phyloP scores from a whole-genome alignment of 2,888 invertebrate genomes.

The Heliconius ismenius region DNA sequence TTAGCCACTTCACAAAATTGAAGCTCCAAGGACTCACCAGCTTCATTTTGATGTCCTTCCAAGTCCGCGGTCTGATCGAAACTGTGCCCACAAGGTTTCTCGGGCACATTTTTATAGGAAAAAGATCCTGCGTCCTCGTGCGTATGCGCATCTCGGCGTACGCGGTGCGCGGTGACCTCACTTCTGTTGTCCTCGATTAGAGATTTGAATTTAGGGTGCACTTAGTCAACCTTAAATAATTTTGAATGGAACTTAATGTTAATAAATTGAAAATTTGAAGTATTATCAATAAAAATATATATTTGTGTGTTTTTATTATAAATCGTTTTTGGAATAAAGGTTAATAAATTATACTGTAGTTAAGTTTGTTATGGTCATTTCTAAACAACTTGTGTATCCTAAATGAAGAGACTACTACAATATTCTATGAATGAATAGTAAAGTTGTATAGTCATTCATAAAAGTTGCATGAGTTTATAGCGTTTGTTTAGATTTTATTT shows the following conservation, averaged over 20 bases:
- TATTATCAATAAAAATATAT: slow-evolving; percentile 2
- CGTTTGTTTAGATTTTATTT: slow-evolving; percentile 50
- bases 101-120: slow-evolving; percentile 71
- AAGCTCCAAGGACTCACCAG: slow-evolving; percentile 75
- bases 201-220: slow-evolving; percentile 44
- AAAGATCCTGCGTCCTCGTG: slow-evolving; percentile 67
- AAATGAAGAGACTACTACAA: slow-evolving; percentile 1
- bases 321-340: neutral
- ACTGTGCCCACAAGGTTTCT: slow-evolving; percentile 70
- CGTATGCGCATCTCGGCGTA: slow-evolving; percentile 52
- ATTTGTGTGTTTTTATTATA: slow-evolving; percentile 3
- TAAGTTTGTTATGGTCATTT: neutral
- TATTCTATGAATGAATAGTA: slow-evolving; percentile 39
- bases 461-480: slow-evolving; percentile 51
- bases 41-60: slow-evolving; percentile 77
- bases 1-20: slow-evolving; percentile 52
- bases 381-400: neutral
- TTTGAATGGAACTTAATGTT: slow-evolving; percentile 26
- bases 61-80: slow-evolving; percentile 61
- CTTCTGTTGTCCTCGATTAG: slow-evolving; percentile 47
- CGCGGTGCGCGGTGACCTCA: slow-evolving; percentile 71
- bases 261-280: slow-evolving; percentile 20
- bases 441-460: slow-evolving; percentile 42
- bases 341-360: neutral
- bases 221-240: slow-evolving; percentile 31